Conservation (phyloP, 2,888 invertebrate genomes). For the Herminia tarsipennalis region DNA sequence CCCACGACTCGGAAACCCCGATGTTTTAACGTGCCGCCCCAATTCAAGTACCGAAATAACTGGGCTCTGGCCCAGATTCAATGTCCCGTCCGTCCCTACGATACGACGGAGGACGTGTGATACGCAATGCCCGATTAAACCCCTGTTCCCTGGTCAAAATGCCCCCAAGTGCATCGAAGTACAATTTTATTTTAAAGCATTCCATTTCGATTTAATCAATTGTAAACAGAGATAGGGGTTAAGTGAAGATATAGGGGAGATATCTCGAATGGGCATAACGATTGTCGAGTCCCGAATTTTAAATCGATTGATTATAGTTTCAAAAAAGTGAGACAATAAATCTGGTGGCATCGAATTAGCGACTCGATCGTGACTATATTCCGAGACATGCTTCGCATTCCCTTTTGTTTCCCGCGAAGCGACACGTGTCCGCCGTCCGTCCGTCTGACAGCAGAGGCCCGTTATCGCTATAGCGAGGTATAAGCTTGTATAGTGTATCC, state of each 20-base stretch:
- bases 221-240: slow-evolving; percentile 1
- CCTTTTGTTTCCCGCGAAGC: slow-evolving; percentile 40
- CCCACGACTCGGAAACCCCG: slow-evolving; percentile 67
- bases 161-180: slow-evolving; percentile 27
- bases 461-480: slow-evolving; percentile 63
- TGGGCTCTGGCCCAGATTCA: slow-evolving; percentile 71
- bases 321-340: too few species aligned
- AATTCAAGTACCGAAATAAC: slow-evolving; percentile 80
- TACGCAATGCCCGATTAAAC: slow-evolving; percentile 49
- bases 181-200: slow-evolving; percentile 20
- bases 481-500: slow-evolving; percentile 72
- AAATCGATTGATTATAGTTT: too few species aligned
- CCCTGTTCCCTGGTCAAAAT: slow-evolving; percentile 26
- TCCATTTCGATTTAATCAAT: slow-evolving; percentile 32
- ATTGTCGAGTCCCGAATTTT: too few species aligned
- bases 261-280: slow-evolving; percentile 8
- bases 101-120: slow-evolving; percentile 52
- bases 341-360: slow-evolving; percentile 16
- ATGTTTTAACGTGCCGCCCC: slow-evolving; percentile 77
- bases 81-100: slow-evolving; percentile 56
- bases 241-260: slow-evolving; percentile 13
- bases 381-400: slow-evolving; percentile 44
- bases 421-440: slow-evolving; percentile 57
- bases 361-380: slow-evolving; percentile 25
- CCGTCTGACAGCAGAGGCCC: slow-evolving; percentile 56